Base-by-base conservation (phyloP, 2,797 vertebrate genomes). In the Macropus fuliginosus region DNA sequence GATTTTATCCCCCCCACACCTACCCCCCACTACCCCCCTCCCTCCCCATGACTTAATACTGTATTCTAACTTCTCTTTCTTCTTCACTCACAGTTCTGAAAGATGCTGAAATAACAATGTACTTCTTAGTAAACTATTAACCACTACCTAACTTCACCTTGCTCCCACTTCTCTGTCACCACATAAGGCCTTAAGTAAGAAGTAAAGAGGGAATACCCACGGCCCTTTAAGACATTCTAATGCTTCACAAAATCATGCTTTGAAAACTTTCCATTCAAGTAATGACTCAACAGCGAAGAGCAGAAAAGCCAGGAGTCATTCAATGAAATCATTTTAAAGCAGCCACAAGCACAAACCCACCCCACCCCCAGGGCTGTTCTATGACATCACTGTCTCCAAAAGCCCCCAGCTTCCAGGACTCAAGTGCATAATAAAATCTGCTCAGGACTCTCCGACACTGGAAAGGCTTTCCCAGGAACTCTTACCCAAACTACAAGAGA, bases 241-340 rank as follows among this genome's bases (percentile, higher is more conserved):
- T 91, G 50, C n/a, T 90, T 94, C 90, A 87, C 91, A 56, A 52
- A 56, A 94, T 91, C 54, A 34, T 95, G 31, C 50, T 96, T 91
- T 57, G 56, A 93, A 96, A 94, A 54, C 4, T 96, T 96, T 92
- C 57, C 62, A 92, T 57, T 96, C 92, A 95, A 95, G 95, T 91
- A 55, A 89, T 54, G 54, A 94, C 62, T 95, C 91, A 96, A 93
- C 34, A 90, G 40, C 56, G n/a, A 90, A 96, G n/a, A 94, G 91
- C 27, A 1, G 27, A 28, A 18, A 94, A 56, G 56, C 62, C 57
- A 92, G 92, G 62, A 94, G 28, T 6, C 93, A 31, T 90, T 96
- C 90, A 57, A 96, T 91, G 91, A 93, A 94, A 94, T 91, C 91
- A 74, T 40, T 18, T n/a, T 0, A 40, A 24, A 81, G 66, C 66